A percentile compares a stretch with the other conserved stretches of the same genome.
Conservation (phyloP, 1,140 invertebrate genomes). For the Dendroctonus valens region DNA sequence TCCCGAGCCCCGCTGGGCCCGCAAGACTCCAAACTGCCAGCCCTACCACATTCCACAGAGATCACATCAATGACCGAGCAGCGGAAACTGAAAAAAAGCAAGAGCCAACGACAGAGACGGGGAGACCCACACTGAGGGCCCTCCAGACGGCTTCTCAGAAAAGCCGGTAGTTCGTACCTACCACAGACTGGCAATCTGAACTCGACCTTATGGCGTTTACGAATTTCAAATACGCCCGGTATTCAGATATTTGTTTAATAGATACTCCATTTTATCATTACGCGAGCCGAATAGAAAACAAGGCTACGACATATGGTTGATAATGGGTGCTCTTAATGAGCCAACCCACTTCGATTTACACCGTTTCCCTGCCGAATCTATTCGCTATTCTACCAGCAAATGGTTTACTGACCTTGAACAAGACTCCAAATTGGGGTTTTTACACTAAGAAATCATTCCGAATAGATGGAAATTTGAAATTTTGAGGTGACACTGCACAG, state of each 20-base stretch:
- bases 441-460: conserved; percentile 9
- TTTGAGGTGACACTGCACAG: conserved; percentile 8
- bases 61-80: conserved; percentile 52
- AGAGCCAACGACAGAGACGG: conserved; percentile 34
- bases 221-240: neutral
- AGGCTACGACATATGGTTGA: conserved; percentile 37
- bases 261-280: neutral
- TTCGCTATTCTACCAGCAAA: neutral
- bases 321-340: conserved; percentile 9
- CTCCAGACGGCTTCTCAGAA: conserved; percentile 41
- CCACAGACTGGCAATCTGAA: conserved; percentile 20
- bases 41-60: conserved; percentile 51
- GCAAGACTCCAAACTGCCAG: conserved; percentile 37
- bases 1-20: conserved; percentile 31
- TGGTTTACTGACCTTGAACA: conserved; percentile 21
- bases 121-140: conserved; percentile 34
- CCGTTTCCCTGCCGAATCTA: neutral
- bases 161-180: conserved; percentile 34
- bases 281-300: conserved; percentile 15
- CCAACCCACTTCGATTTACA: conserved; percentile 4
- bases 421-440: conserved; percentile 11
- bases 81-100: conserved; percentile 46
- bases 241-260: conserved; percentile 2
- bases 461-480: conserved; percentile 17
- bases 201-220: conserved; percentile 5